Evolutionary conservation across 2,888 invertebrate species (phyloP).

Genomic region (Drosophila fungiperda): DNA sequence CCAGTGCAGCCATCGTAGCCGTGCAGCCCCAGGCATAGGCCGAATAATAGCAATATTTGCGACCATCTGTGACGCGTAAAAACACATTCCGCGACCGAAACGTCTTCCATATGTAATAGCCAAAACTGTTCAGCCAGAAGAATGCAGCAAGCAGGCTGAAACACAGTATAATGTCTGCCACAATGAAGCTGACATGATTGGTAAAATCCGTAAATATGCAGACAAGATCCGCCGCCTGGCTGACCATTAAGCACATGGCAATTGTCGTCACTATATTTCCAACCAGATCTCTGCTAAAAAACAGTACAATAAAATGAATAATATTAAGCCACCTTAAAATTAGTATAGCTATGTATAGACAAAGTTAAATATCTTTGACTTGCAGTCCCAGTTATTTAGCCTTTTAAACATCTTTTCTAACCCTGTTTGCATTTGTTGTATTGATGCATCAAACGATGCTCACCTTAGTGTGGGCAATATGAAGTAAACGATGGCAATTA

Average conservation of each 20-base stretch:
- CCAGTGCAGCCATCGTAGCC: slow-evolving; percentile 89
- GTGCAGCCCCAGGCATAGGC: slow-evolving; percentile 92
- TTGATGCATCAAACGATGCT: slow-evolving; percentile 23
- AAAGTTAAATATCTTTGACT: background rate
- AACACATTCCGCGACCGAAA: slow-evolving; percentile 95
- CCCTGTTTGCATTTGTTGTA: background rate
- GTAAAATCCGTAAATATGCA: slow-evolving; percentile 92
- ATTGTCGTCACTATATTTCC: slow-evolving; percentile 94
- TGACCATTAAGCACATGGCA: slow-evolving; percentile 90
- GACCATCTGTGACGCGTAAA: slow-evolving; percentile 92
- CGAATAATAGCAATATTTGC: slow-evolving; percentile 95
- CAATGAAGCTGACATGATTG: slow-evolving; percentile 92
- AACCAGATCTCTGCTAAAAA: slow-evolving; percentile 88
- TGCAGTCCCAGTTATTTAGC: background rate
- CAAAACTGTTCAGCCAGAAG: slow-evolving; percentile 94
- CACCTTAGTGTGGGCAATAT: slow-evolving; percentile 91
- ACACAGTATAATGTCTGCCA: slow-evolving; percentile 92
- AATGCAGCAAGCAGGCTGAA: slow-evolving; percentile 92
- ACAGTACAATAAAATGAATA: slow-evolving; percentile 24
- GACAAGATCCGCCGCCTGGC: slow-evolving; percentile 91
- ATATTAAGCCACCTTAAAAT: background rate
- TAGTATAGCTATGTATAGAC: background rate
- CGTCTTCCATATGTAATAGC: slow-evolving; percentile 95
- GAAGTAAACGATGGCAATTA: slow-evolving; percentile 92
- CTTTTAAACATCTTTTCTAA: background rate